Base-by-base conservation (phyloP, 64 coral and sea anemone species). In the Stichodactyla helianthus region DNA sequence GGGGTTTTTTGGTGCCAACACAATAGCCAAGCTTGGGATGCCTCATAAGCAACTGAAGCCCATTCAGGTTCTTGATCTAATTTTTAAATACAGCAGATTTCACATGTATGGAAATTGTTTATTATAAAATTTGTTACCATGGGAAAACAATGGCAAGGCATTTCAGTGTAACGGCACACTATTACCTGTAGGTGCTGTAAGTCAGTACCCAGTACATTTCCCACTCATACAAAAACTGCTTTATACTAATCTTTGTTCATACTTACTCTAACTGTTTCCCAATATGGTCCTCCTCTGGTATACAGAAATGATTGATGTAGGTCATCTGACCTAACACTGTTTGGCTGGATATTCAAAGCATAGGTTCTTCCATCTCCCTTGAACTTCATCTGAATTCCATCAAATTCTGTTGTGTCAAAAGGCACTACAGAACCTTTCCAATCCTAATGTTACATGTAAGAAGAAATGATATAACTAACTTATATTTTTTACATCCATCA, bases 361-460 rank as follows among this genome's bases (percentile, higher is more conserved):
- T 98, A 98, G 16, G 95, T 98, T 87, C 95, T 85, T 13, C 95
- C 95, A 53, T 98, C 95, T 53, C 95, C 95, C 79, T 93, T 64
- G 71, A 98, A 60, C 65, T 90, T 94, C 86, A 98, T 87, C 70
- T 94, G 89, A 51, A 98, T 89, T 2, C 93, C 95, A 88, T 98
- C 95, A 90, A 89, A 98, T 35, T 94, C 93, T 86, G 95, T 84
- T 82, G 90, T 89, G 4, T 98, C 95, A 89, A 86, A 87, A 63
- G 89, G 80, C 17, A 88, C 50, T 4, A 92, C 87, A 84, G 88
- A 88, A 4, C 95, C 95, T 76, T 82, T 92, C 83, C 95, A 89
- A 70, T 98, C 89, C 95, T 98, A 50, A 28, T 76, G 85, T 77
- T 10, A 25, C 82, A 58, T 0, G 58, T 5, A 88, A 88, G 16